Evolutionary conservation across 2,888 invertebrate genomes (phyloP).

Genomic region (Luffia ferchaultella): DNA sequence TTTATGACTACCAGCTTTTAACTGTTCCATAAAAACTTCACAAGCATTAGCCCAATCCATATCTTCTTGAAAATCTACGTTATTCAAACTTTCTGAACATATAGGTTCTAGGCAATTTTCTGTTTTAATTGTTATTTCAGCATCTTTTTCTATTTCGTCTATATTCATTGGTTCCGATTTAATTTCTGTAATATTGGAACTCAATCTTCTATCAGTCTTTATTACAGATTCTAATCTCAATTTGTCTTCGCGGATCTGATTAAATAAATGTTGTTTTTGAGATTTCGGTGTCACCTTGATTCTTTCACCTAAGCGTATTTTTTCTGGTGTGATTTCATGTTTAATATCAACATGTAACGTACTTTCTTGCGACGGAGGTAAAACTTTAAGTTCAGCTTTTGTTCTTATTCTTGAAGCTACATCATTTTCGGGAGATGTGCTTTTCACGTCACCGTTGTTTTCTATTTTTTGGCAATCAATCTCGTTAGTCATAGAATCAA

Average conservation of each 20-base stretch:
- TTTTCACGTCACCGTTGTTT: constrained; percentile 31
- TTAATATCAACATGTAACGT: constrained; percentile 27
- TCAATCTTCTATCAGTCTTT: constrained; percentile 66
- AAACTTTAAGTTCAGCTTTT: constrained; percentile 82
- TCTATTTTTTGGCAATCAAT: constrained; percentile 41
- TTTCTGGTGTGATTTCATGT: constrained; percentile 20
- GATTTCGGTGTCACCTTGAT: constrained; percentile 46
- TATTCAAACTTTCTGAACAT: constrained; percentile 22
- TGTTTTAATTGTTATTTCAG: constrained; percentile 47
- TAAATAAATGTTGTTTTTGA: constrained; percentile 50
- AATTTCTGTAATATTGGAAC: constrained; percentile 61
- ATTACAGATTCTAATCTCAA: constrained; percentile 63
- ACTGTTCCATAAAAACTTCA: constrained; percentile 81
- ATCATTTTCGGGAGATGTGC: constrained; percentile 52
- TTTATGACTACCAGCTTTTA: constrained; percentile 67
- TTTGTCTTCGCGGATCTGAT: constrained; percentile 54
- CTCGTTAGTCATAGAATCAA: constrained; percentile 70
- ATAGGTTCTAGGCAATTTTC: constrained; percentile 34
- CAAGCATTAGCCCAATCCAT: constrained; percentile 74
- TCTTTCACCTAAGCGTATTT: constrained; percentile 19
- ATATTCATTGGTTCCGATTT: constrained; percentile 75
- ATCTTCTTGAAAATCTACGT: constrained; percentile 25
- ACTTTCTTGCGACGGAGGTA: constrained; percentile 43
- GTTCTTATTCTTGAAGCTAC: constrained; percentile 82
- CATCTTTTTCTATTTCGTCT: constrained; percentile 70